Evolutionary conservation across 2,113 vertebrate species (phyloP).

Genomic region (Oreochromis niloticus): DNA sequence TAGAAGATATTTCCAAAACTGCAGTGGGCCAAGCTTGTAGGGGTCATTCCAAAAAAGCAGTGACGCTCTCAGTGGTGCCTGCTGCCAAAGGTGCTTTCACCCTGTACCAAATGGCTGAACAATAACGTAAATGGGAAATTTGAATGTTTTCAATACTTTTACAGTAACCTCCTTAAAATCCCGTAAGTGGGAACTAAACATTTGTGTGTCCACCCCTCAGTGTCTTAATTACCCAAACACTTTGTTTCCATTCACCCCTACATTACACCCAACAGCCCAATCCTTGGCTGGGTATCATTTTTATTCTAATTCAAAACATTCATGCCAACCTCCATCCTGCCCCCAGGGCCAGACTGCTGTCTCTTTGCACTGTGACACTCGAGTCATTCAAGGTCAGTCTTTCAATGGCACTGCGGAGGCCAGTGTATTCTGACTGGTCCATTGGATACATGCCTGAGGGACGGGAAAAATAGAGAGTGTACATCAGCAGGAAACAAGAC

Average conservation of each 20-base stretch:
- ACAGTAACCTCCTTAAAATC: background rate
- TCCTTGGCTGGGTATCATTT: background rate
- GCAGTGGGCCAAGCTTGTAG: background rate
- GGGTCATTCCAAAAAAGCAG: background rate
- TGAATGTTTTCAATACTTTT: background rate
- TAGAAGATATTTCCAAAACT: background rate
- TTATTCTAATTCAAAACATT: background rate
- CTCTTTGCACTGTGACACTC: conserved; percentile 87
- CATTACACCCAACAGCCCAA: background rate
- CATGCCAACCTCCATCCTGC: conserved; percentile 91
- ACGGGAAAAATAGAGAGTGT: background rate
- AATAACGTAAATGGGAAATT: background rate
- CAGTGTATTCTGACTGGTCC: conserved; percentile 92
- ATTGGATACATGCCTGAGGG: conserved; percentile 86
- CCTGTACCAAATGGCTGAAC: background rate
- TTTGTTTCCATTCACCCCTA: background rate
- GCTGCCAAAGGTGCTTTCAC: background rate
- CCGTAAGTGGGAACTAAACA: background rate
- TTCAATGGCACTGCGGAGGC: conserved; percentile 87
- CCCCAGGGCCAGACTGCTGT: conserved; percentile 89
- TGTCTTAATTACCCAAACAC: background rate
- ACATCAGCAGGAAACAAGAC: background rate
- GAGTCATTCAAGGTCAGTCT: conserved; percentile 94
- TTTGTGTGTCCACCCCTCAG: background rate
- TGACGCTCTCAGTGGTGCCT: background rate